Evolutionary conservation across 2,888 invertebrate genomes (phyloP).

Genomic region (Nomada fucata): DNA sequence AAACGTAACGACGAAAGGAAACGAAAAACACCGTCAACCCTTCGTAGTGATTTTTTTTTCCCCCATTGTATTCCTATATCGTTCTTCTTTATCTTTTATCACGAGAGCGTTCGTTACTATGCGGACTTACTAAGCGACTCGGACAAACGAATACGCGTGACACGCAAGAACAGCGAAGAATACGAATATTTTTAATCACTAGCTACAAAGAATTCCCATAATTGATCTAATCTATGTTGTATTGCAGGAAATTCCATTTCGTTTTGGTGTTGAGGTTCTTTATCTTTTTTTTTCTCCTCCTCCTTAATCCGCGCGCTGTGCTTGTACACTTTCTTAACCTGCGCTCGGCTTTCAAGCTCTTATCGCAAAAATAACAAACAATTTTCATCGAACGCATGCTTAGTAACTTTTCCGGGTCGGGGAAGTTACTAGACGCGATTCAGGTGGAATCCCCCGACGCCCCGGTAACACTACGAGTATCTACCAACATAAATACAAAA

Average conservation of each 20-base stretch:
- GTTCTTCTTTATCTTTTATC: background rate
- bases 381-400: too few species aligned
- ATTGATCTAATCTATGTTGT: constrained; percentile 48
- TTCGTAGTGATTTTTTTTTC: background rate
- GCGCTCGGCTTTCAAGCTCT: constrained; percentile 42
- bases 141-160: constrained; percentile 38
- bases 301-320: constrained; percentile 26
- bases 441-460: background rate
- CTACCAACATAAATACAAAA: background rate
- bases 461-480: too few species aligned
- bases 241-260: constrained; percentile 52
- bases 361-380: background rate
- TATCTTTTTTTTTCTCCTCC: constrained; percentile 17
- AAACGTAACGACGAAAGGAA: constrained; percentile 7
- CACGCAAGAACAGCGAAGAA: constrained; percentile 41
- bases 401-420: background rate
- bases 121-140: constrained; percentile 31
- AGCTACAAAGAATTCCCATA: constrained; percentile 45
- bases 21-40: constrained; percentile 1
- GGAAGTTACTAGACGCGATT: too few species aligned
- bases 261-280: constrained; percentile 50
- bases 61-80: background rate
- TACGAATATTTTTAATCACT: constrained; percentile 38
- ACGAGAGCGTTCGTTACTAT: constrained; percentile 21
- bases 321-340: constrained; percentile 51